phyloP scores from a whole-genome alignment of 2,888 invertebrate genomes.

The Sialis fuliginosa region DNA sequence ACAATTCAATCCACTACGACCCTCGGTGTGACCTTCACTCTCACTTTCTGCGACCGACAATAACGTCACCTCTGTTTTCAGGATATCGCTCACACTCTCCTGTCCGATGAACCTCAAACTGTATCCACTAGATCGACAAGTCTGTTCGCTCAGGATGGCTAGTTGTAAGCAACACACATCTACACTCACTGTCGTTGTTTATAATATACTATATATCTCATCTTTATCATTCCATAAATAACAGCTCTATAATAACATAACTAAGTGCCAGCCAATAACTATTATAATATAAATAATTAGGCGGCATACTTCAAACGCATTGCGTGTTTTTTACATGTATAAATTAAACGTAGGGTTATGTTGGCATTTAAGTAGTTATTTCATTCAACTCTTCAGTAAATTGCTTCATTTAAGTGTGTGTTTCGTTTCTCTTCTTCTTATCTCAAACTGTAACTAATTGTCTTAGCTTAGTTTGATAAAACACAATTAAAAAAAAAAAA shows the following conservation, averaged over 20 bases:
- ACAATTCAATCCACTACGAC: background rate
- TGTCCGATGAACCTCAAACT: slow-evolving; percentile 96
- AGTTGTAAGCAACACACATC: slow-evolving; percentile 63
- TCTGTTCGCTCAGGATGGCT: slow-evolving; percentile 87
- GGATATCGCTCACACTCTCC: slow-evolving; percentile 86
- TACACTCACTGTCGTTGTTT: slow-evolving; percentile 2
- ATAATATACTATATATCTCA: slow-evolving; percentile 8
- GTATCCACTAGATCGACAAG: slow-evolving; percentile 90
- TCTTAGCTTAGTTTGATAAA: too few relatives aligned
- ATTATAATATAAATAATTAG: too few relatives aligned
- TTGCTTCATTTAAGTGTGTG: too few relatives aligned
- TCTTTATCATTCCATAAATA: slow-evolving; percentile 8
- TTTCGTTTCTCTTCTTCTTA: too few relatives aligned
- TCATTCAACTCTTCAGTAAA: too few relatives aligned
- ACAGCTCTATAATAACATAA: background rate
- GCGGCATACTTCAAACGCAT: too few relatives aligned
- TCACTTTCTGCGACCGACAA: background rate
- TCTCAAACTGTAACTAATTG: too few relatives aligned
- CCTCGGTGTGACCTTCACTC: background rate
- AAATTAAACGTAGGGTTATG: too few relatives aligned
- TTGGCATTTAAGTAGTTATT: too few relatives aligned
- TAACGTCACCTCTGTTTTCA: slow-evolving; percentile 22
- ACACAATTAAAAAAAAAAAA: too few relatives aligned
- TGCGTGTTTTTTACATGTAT: too few relatives aligned
- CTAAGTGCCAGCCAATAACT: background rate